These are phyloP conservation scores for Helarctos malayanus DNA, from an alignment of 2,797 vertebrate species.

Conservation along the genomic window DNA sequence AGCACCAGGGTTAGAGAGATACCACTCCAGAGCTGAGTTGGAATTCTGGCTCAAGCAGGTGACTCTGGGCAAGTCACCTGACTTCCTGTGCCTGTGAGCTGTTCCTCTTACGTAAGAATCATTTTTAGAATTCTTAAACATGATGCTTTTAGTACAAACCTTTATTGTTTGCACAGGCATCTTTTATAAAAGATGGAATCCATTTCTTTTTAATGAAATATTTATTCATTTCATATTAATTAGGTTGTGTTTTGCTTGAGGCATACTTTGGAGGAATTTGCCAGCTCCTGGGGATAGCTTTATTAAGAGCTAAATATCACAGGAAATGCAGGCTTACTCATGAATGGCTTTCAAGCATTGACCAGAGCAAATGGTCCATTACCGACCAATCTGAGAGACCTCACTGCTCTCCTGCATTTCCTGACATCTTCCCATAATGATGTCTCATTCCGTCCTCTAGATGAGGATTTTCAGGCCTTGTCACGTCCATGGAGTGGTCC, in stretches of 20 bases:
- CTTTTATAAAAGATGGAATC: neutral
- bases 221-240: slow-evolving; percentile 29
- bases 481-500: fast-evolving
- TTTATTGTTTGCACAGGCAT: too few species aligned
- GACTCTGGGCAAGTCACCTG: neutral
- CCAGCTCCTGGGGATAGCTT: neutral
- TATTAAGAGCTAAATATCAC: neutral
- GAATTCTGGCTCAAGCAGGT: neutral
- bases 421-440: neutral
- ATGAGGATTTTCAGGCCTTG: neutral
- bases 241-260: neutral
- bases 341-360: fast-evolving
- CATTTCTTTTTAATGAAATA: slow-evolving; percentile 12
- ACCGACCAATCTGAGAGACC: fast-evolving
- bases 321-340: neutral
- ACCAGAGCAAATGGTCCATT: neutral
- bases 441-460: neutral
- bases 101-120: neutral
- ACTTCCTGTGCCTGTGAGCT: neutral
- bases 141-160: neutral
- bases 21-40: neutral
- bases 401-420: neutral
- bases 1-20: neutral
- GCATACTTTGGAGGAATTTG: neutral
- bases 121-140: neutral